phyloP scores from a whole-genome alignment of 2,888 invertebrate species.

The Coenonympha glycerion region DNA sequence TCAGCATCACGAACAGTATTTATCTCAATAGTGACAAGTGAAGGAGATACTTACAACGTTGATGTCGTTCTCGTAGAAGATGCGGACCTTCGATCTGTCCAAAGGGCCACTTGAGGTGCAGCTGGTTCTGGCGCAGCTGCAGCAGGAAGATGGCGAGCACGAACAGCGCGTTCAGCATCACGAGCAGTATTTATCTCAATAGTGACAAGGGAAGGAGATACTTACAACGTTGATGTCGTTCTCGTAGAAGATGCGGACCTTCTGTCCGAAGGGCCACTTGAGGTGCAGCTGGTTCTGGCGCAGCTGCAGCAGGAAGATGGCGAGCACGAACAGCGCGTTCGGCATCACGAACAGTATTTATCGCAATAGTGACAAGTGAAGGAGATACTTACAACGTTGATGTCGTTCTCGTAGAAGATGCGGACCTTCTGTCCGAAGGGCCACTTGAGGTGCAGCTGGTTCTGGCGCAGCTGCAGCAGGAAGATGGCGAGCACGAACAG shows the following conservation, averaged over 20 bases:
- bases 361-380: too few relatives aligned
- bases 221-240: constrained; percentile 79
- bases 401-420: constrained; percentile 85
- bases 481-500: constrained; percentile 98
- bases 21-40: too few relatives aligned
- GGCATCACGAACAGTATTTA: constrained; percentile 99
- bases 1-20: constrained; percentile 98
- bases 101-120: constrained; percentile 96
- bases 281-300: constrained; percentile 96
- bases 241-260: constrained; percentile 86
- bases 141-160: constrained; percentile 97
- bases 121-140: constrained; percentile 95
- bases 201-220: constrained; percentile 17
- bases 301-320: constrained; percentile 96
- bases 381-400: constrained; percentile 69
- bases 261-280: constrained; percentile 95
- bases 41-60: constrained; percentile 65
- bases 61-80: constrained; percentile 84
- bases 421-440: constrained; percentile 91
- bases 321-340: constrained; percentile 97
- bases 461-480: constrained; percentile 97
- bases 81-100: constrained; percentile 88
- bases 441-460: constrained; percentile 94
- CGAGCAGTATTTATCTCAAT: too few relatives aligned
- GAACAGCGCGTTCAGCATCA: constrained; percentile 98